Evolutionary conservation across 2,888 invertebrate genomes (phyloP), one percentile per base, ranked within the genome.

Genomic region (Pomacea canaliculata): DNA sequence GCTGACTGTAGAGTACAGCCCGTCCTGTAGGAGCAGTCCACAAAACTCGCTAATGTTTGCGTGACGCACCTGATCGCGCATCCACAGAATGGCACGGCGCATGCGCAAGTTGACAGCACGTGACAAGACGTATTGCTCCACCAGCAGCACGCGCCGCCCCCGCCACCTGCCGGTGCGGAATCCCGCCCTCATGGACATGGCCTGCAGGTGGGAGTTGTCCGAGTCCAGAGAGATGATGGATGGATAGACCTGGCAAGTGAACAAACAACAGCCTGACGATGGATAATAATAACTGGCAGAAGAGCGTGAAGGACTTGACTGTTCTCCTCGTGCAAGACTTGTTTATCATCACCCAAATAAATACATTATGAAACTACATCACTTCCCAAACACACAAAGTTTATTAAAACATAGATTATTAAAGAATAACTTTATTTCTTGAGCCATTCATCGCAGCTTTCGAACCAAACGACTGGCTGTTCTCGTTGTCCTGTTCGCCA

Each of bases 181-280:
- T 48, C 71, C 71, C 19, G 19, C 63, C 63, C n/a, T 18, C 3
- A 19, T 2, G 18, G 16, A n/a, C 19, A 56, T 56, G 37, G 27
- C 16, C 12, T 19, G 69, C 37, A 16, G 16, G 69, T 23, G 46
- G 27, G 16, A 37, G 59, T 9, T 27, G 46, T 37, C n/a, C 5
- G 65, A 66, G 27, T 65, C 72, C 66, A 72, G 49, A 4, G 66
- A 51, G 37, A 13, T 72, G 65, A 72, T 65, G 51, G 72, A 72
- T 1, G 72, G 72, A 19, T 49, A 7, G 12, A 72, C 72, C 66
- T 65, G 72, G 18, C 16, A 67, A 67, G 37, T 37, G 37, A 37
- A 5, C 37, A 37, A 37, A 37, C 37, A 37, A 37, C 37, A 1
- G 1, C 37, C 4, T 37, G 37, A 37, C 37, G 5, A 37, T 37